Evolutionary conservation across 2,888 invertebrate species (phyloP), one percentile per base, ranked within the genome.

Genomic region (Hydraecia micacea): DNA sequence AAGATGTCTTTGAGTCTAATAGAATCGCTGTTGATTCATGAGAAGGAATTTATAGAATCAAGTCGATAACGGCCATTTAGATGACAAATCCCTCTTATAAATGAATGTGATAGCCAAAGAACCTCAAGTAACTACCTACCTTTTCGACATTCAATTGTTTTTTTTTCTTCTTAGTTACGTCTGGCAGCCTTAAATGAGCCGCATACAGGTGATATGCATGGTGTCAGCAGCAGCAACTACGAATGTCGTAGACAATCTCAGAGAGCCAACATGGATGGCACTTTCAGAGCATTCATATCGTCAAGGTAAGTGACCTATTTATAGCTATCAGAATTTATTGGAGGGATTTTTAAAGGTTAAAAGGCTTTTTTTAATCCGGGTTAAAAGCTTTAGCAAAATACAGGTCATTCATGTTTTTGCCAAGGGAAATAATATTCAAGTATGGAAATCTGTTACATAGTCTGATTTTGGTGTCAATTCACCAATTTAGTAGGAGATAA

Each of bases 171-270:
- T 58, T 95, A 99, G 99, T 97, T 99, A 80, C 98, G 99, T 91
- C 97, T 99, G 97, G 99, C 99, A 55, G 99, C 99, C 0, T 96
- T 99, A 87, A 99, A 99, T 95, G 98, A 98, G 92, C 99, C 99
- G 0, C 98, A 98, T 92, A 98, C 98, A 8, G 99, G 99, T 9
- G 98, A 99, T 93, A 98, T 99, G 97, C 98, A 98, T 90, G 99
- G 99, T 1, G 98, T 99, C 58, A 97, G 99, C 81, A 99, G 99
- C 66, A 99, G 99, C 36, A 99, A 99, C 96, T 99, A 99, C 91
- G 98, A 98, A 87, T 99, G 99, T 94, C 99, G 99, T 95, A 97
- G 99, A 81, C 99, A 99, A 96, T 98, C 99, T 1, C 97, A 98
- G 84, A 97, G 98, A 87, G 98, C 99, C 28, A 99, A 99, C 68